Percentiles rank a stretch among this genome's conserved stretches.
Evolutionary conservation across 1,140 invertebrate genomes (phyloP).

Genomic region (Leguminivora glycinivorella): DNA sequence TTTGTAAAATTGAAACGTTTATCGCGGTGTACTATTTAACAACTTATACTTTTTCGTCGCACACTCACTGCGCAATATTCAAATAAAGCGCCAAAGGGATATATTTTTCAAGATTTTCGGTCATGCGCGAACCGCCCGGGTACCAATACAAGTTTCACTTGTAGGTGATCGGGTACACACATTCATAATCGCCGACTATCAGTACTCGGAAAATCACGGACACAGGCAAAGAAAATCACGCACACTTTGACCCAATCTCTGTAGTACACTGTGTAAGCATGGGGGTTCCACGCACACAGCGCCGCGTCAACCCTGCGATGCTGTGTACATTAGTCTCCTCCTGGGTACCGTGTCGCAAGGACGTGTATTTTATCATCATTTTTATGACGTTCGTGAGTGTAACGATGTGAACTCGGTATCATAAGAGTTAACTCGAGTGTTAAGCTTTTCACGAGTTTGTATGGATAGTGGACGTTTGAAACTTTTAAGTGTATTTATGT

Average conservation of each 20-base stretch:
- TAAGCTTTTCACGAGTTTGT: conserved; percentile 14
- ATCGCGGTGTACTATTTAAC: too few species aligned
- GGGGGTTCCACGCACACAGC: conserved; percentile 47
- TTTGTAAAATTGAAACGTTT: too few species aligned
- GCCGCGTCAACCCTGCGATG: conserved; percentile 48
- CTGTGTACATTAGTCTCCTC: conserved; percentile 55
- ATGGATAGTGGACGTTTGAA: conserved; percentile 3
- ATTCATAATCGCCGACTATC: conserved; percentile 48
- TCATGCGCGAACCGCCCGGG: conserved; percentile 47
- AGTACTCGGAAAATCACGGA: conserved; percentile 51
- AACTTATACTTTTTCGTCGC: neutral
- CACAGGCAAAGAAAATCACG: conserved; percentile 51
- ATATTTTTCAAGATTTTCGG: conserved; percentile 49
- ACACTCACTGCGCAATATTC: conserved; percentile 45
- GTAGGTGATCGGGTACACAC: conserved; percentile 37
- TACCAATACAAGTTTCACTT: conserved; percentile 22
- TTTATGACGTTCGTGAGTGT: conserved; percentile 32
- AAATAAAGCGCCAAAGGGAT: conserved; percentile 59
- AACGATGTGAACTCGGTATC: conserved; percentile 39
- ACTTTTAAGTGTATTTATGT: conserved; percentile 19
- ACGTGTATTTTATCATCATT: conserved; percentile 36
- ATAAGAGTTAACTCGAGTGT: conserved; percentile 27
- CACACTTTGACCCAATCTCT: conserved; percentile 43
- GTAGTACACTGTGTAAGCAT: conserved; percentile 38
- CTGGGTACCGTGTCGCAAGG: conserved; percentile 35